A percentile compares a stretch with the other conserved stretches of the same genome.
Evolutionary conservation across 2,797 vertebrate species (phyloP).

Genomic region (Merluccius polli): DNA sequence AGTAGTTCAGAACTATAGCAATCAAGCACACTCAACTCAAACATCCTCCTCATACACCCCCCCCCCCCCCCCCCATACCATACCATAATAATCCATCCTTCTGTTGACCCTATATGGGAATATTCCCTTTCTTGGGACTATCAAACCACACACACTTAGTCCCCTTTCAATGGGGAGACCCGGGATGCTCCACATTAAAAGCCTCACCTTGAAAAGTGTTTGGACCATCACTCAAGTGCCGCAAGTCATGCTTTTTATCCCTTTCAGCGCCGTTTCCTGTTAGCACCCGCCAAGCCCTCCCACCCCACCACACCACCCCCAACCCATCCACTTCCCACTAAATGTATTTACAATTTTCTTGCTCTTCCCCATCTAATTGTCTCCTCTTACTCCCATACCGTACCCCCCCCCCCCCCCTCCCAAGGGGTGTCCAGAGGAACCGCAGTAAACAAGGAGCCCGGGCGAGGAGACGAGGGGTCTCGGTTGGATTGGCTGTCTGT

Average conservation of each 20-base stretch:
- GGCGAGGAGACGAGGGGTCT: constrained; percentile 30
- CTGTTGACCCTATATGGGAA: background rate
- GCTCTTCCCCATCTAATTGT: constrained; percentile 65
- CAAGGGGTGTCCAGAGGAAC: too few species aligned
- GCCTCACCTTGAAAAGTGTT: too few species aligned
- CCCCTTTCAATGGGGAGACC: too few species aligned
- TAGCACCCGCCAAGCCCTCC: background rate
- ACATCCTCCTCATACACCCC: background rate
- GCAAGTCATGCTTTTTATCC: background rate
- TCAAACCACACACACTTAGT: too few species aligned
- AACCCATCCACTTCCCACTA: constrained; percentile 19
- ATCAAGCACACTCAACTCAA: background rate
- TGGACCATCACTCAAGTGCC: too few species aligned
- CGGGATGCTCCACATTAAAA: too few species aligned
- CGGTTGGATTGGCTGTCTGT: constrained; percentile 34
- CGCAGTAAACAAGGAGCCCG: constrained; percentile 68
- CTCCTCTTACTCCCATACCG: constrained; percentile 46
- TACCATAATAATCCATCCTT: background rate
- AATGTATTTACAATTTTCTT: constrained; percentile 41
- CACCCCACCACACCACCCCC: background rate
- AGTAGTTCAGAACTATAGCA: background rate
- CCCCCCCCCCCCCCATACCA: background rate
- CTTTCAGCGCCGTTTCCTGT: constrained; percentile 13
- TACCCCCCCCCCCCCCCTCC: constrained; percentile 1
- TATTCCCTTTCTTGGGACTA: background rate